These are phyloP conservation scores for Acanthosepion lycidas DNA, from an alignment of 2,888 invertebrate species.

Conservation along the genomic window DNA sequence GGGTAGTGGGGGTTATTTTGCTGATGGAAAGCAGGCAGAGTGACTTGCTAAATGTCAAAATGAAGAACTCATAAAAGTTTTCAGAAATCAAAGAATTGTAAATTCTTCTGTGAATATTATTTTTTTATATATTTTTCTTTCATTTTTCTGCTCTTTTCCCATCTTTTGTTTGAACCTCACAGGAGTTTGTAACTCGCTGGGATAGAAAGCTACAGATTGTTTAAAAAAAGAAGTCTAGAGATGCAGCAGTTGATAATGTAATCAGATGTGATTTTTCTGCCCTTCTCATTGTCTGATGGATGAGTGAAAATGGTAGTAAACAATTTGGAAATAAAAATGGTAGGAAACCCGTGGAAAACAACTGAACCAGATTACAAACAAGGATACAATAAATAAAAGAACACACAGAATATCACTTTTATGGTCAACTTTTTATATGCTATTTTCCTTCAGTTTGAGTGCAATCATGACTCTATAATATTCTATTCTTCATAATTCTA, in stretches of 20 bases:
- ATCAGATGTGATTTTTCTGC: not conserved
- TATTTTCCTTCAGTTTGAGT: no score
- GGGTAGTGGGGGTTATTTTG: not conserved
- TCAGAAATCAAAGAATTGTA: not conserved
- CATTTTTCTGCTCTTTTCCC: not conserved
- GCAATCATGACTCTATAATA: no score
- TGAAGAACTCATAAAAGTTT: not conserved
- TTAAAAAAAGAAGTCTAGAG: not conserved
- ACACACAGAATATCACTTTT: not conserved
- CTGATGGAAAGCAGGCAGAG: not conserved
- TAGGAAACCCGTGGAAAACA: not conserved
- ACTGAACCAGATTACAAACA: not conserved
- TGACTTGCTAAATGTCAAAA: not conserved
- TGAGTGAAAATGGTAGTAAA: not conserved
- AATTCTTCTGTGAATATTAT: not conserved
- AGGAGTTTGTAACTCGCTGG: not conserved
- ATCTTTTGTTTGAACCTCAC: not conserved
- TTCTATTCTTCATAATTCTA: no score
- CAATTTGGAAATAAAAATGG: not conserved
- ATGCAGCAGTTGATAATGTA: no score
- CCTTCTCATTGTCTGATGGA: not conserved
- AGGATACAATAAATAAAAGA: not conserved
- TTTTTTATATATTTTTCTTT: no score
- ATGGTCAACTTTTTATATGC: no score
- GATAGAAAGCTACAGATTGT: not conserved